Base-by-base conservation (phyloP, 1,140 invertebrate species). In the Drosophila sturtevanti region DNA sequence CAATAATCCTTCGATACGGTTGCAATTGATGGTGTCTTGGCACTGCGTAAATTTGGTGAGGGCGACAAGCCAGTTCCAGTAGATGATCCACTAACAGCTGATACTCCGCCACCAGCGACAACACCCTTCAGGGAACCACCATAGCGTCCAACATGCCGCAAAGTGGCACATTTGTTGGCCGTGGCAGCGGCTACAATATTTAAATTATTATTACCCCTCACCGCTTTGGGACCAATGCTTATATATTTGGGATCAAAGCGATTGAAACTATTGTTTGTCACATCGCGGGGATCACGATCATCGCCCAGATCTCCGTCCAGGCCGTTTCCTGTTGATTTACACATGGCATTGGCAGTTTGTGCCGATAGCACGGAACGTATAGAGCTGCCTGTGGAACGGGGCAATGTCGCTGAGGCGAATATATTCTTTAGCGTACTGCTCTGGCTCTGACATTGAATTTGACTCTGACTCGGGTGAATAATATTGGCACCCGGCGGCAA, bases 221-320 rank as follows among this genome's bases (percentile, higher is more conserved):
- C 92, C 71, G 93, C 93, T 87, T 94, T 94, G 44, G 94, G 94
- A 0, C 94, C 94, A 81, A 94, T 94, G 86, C 93, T 94, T 14
- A 94, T 93, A 87, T 94, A 94, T 77, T 94, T 94, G 63, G 93
- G 94, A 91, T 94, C 94, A 90, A 94, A 94, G 61, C 94, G 93
- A 92, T 94, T 94, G 90, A 94, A 92, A 66, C 92, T 92, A 70
- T 89, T 92, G 67, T 91, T 90, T 55, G 89, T 90, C 34, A 92
- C 91, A 51, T 92, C 91, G 5, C 91, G 77, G 0, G 92, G 92
- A 74, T 92, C 93, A 66, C 81, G 87, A 59, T 91, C 92, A 5
- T 91, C 84, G 60, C 54, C 56, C 52, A 72, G 35, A 3, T 87
- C 79, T 0, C 54, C 67, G 27, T 89, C 85, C 14, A 91, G 56